Evolutionary conservation across 2,113 vertebrate species (phyloP), one percentile per base, ranked within the genome.

Genomic region (Hyperoodon ampullatus): DNA sequence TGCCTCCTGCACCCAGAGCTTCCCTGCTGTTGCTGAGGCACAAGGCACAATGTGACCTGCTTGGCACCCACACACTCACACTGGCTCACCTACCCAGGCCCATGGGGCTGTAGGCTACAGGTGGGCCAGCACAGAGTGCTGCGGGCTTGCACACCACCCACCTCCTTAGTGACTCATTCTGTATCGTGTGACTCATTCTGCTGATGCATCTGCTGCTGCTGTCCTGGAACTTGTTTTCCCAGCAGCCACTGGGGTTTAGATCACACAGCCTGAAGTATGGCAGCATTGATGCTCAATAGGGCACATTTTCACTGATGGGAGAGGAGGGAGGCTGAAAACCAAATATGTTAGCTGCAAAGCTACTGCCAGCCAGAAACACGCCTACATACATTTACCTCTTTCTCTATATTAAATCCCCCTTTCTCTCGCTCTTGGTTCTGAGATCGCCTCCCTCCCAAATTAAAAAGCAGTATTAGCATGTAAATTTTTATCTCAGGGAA

Each of bases 161-260:
- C 75, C 39, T 95, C 7, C 21, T 90, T 55, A 15, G 82, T 96
- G 86, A 93, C 63, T 94, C 81, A 88, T 50, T 93, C 42, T 94
- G 6, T 58, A 74, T 19, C 15, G n/a, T 80, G 28, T 93, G 80
- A 87, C 74, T 97, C 80, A 97, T 6, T 82, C 44, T 71, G 63
- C 30, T 39, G 24, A 81, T 88, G 26, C 35, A 50, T 75, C 39
- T 94, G 65, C 72, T 83, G 61, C 19, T 91, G 6, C 28, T 92
- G n/a, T 89, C 39, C 55, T 89, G 19, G 30, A 66, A 91, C 50
- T 65, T 87, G 5, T 70, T 92, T 89, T 33, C 44, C 23, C 35
- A 74, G 42, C 8, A 96, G 19, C 58, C 23, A 35, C 14, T 44
- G 23, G 33, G 35, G 13, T 5, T 28, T 90, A 35, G 60, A 42